phyloP scores from a whole-genome alignment of 2,797 vertebrate genomes.

The Synaphobranchus kaupii region DNA sequence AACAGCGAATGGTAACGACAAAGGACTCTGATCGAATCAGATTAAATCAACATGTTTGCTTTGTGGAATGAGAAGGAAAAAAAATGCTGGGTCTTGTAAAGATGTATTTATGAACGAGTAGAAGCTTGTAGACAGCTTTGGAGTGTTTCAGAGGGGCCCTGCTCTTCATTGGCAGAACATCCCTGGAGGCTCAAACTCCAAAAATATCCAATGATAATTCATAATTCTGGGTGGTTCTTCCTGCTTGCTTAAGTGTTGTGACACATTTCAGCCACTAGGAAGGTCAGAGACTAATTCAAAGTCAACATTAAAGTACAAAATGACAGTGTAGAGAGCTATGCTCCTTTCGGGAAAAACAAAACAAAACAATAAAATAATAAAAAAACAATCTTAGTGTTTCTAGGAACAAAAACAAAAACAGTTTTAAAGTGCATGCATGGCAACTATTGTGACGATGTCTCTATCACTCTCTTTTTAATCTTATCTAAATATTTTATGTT shows the following conservation, averaged over 20 bases:
- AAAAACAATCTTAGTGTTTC: neutral
- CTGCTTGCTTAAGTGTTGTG: conserved; percentile 42
- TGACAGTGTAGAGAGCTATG: conserved; percentile 13
- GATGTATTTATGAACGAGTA: conserved; percentile 56
- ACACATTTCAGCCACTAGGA: conserved; percentile 53
- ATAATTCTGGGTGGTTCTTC: conserved; percentile 30
- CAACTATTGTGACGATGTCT: neutral
- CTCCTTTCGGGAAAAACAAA: neutral
- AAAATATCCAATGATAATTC: conserved; percentile 54
- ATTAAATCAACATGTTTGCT: conserved; percentile 64
- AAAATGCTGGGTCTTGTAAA: conserved; percentile 41
- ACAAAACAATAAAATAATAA: neutral
- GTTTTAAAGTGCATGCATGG: neutral
- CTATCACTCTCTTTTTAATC: neutral
- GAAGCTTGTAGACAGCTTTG: conserved; percentile 45
- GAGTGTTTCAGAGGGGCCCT: conserved; percentile 43
- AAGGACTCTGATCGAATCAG: conserved; percentile 60
- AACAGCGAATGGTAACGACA: conserved; percentile 57
- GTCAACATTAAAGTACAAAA: conserved; percentile 32
- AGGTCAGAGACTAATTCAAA: conserved; percentile 45
- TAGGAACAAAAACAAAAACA: neutral
- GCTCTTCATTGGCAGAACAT: conserved; percentile 53
- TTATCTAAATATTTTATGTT: conserved; percentile 1
- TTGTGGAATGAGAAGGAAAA: conserved; percentile 40
- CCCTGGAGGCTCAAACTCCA: conserved; percentile 47